These are phyloP conservation scores for Torymus aiolomorphi DNA, from an alignment of 2,888 invertebrate genomes.

Conservation along the genomic window DNA sequence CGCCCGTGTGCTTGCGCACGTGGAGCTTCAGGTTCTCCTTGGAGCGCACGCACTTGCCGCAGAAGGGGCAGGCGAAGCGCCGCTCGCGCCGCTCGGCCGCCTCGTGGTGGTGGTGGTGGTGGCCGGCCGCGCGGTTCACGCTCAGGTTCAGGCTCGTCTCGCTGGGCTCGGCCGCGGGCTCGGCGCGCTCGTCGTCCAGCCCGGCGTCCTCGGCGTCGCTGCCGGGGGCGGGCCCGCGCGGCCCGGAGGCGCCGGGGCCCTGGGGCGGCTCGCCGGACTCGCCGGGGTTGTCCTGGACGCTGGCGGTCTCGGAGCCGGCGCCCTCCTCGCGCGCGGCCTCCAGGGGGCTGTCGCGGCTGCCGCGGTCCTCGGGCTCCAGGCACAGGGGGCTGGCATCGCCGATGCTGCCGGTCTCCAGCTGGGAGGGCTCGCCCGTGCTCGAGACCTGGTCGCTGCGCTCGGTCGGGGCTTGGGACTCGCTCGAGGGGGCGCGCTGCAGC, in stretches of 20 bases:
- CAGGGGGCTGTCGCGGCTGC: constrained; percentile 45
- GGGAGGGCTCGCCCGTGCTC: constrained; percentile 83
- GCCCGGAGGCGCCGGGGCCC: constrained; percentile 40
- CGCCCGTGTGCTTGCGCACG: constrained; percentile 91
- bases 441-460: constrained; percentile 82
- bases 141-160: constrained; percentile 77
- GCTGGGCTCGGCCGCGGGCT: constrained; percentile 75
- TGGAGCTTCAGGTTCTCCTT: constrained; percentile 92
- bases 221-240: background rate
- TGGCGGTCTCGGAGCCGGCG: constrained; percentile 67
- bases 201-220: constrained; percentile 72
- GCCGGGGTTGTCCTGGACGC: constrained; percentile 65
- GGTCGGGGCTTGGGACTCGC: constrained; percentile 62
- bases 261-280: constrained; percentile 57
- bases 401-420: constrained; percentile 77
- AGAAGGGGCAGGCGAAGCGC: constrained; percentile 91
- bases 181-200: constrained; percentile 62
- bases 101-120: constrained; percentile 57
- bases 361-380: constrained; percentile 70
- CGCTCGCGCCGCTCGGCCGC: constrained; percentile 71
- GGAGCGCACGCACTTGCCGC: constrained; percentile 91
- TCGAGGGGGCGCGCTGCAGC: constrained; percentile 80
- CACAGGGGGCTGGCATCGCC: constrained; percentile 78
- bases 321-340: constrained; percentile 51
- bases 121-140: constrained; percentile 71